Evolutionary conservation across 2,888 invertebrate species (phyloP), one percentile per base, ranked within the genome.

Genomic region (Heliconius ismenius): DNA sequence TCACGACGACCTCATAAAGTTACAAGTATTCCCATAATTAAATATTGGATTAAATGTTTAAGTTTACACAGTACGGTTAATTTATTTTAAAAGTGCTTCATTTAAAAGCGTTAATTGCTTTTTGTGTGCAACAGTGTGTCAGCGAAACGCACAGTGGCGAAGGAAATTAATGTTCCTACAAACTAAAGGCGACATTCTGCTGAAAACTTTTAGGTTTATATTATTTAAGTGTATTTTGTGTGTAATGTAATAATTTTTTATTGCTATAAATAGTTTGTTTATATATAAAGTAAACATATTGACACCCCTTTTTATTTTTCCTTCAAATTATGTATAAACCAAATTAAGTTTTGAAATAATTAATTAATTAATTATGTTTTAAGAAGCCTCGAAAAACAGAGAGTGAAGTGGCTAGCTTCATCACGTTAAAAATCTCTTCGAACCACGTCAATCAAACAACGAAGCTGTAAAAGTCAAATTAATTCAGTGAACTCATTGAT

Each of bases 111-210:
- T 70, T 70, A 70, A 70, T 70, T 70, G 54, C 70, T 70, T 70
- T 70, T 70, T 70, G 58, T 70, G 70, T 70, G 70, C 70, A 70
- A 70, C 70, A 75, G 63, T 75, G 75, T 75, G 70, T 75, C 75
- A 70, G 64, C 64, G 64, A 32, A 70, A 75, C 39, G 62, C 70
- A 70, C 58, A 70, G 70, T 58, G 58, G 60, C 54, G 63, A 28
- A 73, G 60, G 73, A 65, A 73, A 76, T 73, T 67, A 26, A 67
- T 73, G 70, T 36, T 70, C 4, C 58, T 70, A 58, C 36, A 15
- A 70, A 70, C 32, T 70, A 70, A 70, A 70, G 70, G 70, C 58
- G 58, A 70, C 58, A 70, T 32, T 28, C 69, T 49, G 69, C 6
- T 26, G 21, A 4, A 49, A 21, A 69, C 11, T 70, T 70, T 69